These are phyloP conservation scores for Borostomias antarcticus DNA, from an alignment of 2,797 vertebrate genomes.

Conservation along the genomic window DNA sequence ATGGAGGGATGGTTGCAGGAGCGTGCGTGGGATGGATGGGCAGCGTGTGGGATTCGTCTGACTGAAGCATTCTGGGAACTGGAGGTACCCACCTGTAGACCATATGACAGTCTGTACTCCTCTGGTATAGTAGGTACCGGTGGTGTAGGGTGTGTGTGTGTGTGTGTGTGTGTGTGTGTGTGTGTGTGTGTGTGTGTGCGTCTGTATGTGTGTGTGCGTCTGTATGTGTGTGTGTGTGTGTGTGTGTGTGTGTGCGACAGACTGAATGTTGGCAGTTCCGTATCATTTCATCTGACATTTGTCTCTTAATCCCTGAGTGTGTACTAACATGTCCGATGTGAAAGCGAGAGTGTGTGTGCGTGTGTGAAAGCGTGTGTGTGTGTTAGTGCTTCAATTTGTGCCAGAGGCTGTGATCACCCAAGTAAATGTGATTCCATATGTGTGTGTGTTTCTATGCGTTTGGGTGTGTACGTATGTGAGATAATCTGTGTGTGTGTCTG, in stretches of 20 bases:
- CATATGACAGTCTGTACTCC: background rate
- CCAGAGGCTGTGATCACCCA: too few species aligned
- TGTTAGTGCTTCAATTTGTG: too few species aligned
- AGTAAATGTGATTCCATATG: background rate
- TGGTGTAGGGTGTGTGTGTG: background rate
- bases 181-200: background rate
- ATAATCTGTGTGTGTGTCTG: conserved; percentile 1
- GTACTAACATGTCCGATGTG: too few species aligned
- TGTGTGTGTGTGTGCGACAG: too few species aligned
- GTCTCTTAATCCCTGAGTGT: background rate
- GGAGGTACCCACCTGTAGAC: background rate
- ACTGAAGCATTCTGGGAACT: background rate
- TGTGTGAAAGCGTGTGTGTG: background rate
- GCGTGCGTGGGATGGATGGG: background rate
- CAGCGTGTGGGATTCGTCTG: background rate
- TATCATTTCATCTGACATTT: background rate
- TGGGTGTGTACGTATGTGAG: background rate
- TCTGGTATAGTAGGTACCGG: background rate
- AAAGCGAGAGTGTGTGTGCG: background rate
- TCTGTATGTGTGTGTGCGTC: background rate
- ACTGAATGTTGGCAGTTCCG: background rate
- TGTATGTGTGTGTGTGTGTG: background rate
- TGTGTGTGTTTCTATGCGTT: background rate
- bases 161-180: conserved; percentile 2
- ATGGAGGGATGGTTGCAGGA: background rate